phyloP scores from a whole-genome alignment of 2,888 invertebrate genomes.

The Pyrrhosoma nymphula region DNA sequence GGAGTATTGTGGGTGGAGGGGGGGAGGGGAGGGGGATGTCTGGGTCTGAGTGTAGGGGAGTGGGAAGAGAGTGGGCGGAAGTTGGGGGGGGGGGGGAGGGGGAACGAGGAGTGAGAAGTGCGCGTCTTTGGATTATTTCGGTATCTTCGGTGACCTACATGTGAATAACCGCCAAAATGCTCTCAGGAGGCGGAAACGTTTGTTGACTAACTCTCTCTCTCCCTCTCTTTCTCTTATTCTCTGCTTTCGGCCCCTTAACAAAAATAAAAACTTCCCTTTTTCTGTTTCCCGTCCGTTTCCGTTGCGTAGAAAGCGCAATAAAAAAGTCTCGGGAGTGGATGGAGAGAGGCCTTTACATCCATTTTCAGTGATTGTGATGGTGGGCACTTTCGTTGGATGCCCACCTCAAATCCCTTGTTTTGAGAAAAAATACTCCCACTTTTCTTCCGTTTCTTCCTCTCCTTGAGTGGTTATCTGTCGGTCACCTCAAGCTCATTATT shows the following conservation, averaged over 20 bases:
- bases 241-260: background rate
- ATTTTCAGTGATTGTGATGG: too few relatives aligned
- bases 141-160: background rate
- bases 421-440: too few relatives aligned
- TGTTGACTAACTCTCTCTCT: background rate
- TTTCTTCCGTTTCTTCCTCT: too few relatives aligned
- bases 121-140: background rate
- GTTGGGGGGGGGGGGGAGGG: background rate
- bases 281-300: too few relatives aligned
- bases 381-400: too few relatives aligned
- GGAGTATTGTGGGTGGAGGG: background rate
- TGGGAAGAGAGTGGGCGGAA: background rate
- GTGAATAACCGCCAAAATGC: background rate
- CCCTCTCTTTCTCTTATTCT: background rate
- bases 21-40: background rate
- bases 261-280: too few relatives aligned
- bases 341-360: too few relatives aligned
- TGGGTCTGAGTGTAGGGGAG: background rate
- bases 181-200: background rate
- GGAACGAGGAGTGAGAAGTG: background rate
- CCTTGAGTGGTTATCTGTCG: too few relatives aligned
- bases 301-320: too few relatives aligned
- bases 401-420: too few relatives aligned
- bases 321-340: too few relatives aligned
- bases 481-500: too few relatives aligned